These are phyloP conservation scores for Enteromius radiatus DNA, from an alignment of 2,797 vertebrate genomes.

Conservation along the genomic window DNA sequence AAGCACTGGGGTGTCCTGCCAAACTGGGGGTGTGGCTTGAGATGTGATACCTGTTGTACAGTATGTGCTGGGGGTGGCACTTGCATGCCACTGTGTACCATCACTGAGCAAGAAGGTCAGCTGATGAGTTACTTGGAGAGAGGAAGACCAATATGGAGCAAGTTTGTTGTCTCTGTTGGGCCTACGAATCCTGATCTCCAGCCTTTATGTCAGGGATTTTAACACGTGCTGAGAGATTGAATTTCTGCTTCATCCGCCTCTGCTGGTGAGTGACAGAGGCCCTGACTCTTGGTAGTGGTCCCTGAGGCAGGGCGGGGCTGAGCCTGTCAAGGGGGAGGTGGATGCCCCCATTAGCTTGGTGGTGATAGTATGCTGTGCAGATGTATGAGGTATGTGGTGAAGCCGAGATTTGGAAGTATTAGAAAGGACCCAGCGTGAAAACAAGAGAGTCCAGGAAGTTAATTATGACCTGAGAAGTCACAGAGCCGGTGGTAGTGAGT, in stretches of 20 bases:
- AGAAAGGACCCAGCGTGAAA: neutral
- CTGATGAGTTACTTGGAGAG: neutral
- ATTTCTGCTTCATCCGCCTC: neutral
- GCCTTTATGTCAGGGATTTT: neutral
- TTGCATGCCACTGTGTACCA: neutral
- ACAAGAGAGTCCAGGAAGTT: conserved; percentile 4
- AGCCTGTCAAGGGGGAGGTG: conserved; percentile 33
- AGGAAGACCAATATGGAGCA: conserved; percentile 1
- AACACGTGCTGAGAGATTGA: neutral
- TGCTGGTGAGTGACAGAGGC: neutral
- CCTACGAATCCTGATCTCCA: neutral
- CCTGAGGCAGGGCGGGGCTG: neutral
- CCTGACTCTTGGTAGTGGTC: neutral
- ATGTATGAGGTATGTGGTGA: conserved; percentile 23
- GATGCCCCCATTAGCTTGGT: conserved; percentile 23
- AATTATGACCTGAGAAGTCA: neutral
- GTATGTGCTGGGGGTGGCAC: neutral
- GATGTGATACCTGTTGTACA: no score
- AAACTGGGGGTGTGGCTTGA: no score
- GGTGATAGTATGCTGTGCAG: conserved; percentile 1
- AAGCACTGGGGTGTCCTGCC: no score
- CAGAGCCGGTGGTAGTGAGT: neutral
- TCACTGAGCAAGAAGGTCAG: neutral
- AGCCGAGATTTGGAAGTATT: neutral
- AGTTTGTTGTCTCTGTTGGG: neutral